Evolutionary conservation across 2,888 invertebrate genomes (phyloP).

Genomic region (Archips crataeganus): DNA sequence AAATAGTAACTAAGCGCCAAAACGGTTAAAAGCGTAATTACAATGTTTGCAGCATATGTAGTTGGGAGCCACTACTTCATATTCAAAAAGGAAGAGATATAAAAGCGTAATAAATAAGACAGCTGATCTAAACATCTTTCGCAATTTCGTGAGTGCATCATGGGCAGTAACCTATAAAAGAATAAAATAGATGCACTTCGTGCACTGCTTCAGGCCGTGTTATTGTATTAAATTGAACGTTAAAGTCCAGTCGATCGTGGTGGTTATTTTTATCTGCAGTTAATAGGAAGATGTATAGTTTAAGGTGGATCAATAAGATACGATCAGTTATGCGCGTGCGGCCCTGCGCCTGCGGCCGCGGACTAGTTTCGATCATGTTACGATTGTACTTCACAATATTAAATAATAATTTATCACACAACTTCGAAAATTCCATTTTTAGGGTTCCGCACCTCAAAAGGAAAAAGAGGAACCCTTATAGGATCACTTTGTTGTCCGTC

Average conservation of each 20-base stretch:
- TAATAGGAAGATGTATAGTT: conserved; percentile 36
- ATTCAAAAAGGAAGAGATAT: conserved; percentile 3
- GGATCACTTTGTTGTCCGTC: no score
- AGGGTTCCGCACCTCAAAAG: no score
- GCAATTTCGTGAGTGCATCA: conserved; percentile 19
- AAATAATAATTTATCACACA: no score
- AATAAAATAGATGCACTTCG: conserved; percentile 14
- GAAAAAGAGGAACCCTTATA: no score
- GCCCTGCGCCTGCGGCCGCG: conserved; percentile 18
- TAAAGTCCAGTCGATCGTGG: conserved; percentile 14
- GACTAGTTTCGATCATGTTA: conserved; percentile 12
- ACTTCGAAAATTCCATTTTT: no score
- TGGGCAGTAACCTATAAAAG: conserved; percentile 19
- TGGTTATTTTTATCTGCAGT: conserved; percentile 32
- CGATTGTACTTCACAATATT: not conserved
- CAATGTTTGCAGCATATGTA: not conserved
- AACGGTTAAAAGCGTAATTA: not conserved
- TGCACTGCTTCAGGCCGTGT: conserved; percentile 6
- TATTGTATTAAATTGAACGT: conserved; percentile 19
- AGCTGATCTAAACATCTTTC: conserved; percentile 12
- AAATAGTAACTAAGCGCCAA: not conserved
- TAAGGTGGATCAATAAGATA: conserved; percentile 29
- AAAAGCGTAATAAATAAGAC: conserved; percentile 15
- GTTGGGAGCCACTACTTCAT: not conserved
- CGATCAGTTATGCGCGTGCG: conserved; percentile 13